phyloP scores from a whole-genome alignment of 2,888 invertebrate genomes.

The Pollenia griseotomentosa region DNA sequence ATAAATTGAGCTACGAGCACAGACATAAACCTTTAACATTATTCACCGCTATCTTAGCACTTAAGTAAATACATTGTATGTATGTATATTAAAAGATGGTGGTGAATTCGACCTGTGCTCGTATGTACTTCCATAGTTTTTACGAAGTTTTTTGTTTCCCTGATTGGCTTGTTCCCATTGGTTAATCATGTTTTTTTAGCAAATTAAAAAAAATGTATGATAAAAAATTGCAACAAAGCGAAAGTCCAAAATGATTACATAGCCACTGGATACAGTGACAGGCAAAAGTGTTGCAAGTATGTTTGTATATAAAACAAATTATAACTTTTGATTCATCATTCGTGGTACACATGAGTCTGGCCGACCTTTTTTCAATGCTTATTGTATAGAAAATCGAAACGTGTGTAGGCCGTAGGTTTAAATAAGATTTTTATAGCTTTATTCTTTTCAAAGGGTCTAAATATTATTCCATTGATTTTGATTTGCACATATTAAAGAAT shows the following conservation, averaged over 20 bases:
- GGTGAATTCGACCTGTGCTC: neutral
- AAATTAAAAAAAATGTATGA: constrained; percentile 49
- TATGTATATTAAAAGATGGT: neutral
- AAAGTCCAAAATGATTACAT: neutral
- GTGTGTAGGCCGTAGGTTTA: no score
- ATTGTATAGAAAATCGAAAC: no score
- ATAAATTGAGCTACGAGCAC: neutral
- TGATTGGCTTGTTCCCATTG: constrained; percentile 38
- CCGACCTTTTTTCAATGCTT: no score
- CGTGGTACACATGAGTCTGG: no score
- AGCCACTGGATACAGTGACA: constrained; percentile 49
- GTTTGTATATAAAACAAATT: no score
- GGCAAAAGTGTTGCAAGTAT: neutral
- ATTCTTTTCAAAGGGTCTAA: no score
- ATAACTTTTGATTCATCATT: no score
- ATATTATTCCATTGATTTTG: no score
- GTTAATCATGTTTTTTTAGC: constrained; percentile 39
- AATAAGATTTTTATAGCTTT: neutral
- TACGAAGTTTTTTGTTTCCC: neutral
- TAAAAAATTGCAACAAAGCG: constrained; percentile 55
- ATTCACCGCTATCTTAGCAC: neutral
- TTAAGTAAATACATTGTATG: neutral
- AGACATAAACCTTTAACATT: constrained; percentile 21
- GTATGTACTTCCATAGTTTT: neutral
- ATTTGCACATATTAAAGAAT: no score